Evolutionary conservation across 2,797 vertebrate genomes (phyloP).

Genomic region (Galagoides demidoff): DNA sequence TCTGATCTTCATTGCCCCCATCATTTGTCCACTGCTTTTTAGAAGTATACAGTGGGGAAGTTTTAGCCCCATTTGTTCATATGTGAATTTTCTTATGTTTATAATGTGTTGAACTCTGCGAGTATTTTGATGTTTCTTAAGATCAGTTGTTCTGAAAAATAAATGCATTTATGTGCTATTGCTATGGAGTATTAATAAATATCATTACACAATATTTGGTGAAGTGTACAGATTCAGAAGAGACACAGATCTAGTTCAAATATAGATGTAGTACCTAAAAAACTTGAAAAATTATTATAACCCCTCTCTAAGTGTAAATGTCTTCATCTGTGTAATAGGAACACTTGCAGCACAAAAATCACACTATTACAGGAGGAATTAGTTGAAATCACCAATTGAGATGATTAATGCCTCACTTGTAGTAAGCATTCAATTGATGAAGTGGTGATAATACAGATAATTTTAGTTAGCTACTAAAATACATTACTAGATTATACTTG

Average conservation of each 20-base stretch:
- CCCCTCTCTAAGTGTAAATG: background rate
- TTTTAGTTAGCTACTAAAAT: background rate
- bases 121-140: background rate
- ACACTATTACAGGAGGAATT: background rate
- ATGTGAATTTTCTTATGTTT: background rate
- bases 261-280: background rate
- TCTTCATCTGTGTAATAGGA: background rate
- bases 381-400: background rate
- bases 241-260: background rate
- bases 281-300: background rate
- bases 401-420: background rate
- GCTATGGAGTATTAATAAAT: background rate
- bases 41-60: background rate
- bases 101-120: background rate
- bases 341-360: background rate
- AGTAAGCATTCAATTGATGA: background rate
- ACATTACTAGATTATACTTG: background rate
- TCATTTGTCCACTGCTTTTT: background rate
- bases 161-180: background rate
- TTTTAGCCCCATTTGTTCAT: background rate
- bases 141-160: background rate
- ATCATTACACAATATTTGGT: background rate
- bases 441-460: background rate
- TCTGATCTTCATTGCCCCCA: background rate
- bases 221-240: background rate